phyloP scores from a whole-genome alignment of 2,113 vertebrate species.

The Lophius piscatorius region DNA sequence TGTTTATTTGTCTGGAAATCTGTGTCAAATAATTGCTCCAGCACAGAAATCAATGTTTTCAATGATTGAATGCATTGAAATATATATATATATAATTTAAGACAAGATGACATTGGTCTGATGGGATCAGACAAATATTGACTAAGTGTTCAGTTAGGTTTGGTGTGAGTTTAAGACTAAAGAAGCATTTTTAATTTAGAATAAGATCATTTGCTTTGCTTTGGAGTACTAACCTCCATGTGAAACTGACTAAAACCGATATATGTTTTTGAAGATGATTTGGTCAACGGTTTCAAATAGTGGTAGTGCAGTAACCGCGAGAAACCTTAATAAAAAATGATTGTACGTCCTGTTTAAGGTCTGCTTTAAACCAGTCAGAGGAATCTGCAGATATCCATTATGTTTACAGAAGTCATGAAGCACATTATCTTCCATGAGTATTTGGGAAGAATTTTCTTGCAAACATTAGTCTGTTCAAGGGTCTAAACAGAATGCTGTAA shows the following conservation, averaged over 20 bases:
- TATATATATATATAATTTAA: constrained; percentile 1
- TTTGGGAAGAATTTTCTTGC: constrained; percentile 17
- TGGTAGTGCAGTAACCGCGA: constrained; percentile 17
- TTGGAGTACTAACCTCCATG: constrained; percentile 5
- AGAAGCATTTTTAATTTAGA: background rate
- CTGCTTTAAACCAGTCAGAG: constrained; percentile 17
- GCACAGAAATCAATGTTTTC: background rate
- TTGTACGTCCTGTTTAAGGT: constrained; percentile 7
- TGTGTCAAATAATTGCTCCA: background rate
- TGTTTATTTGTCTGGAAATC: background rate
- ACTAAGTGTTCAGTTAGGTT: background rate
- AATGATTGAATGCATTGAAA: background rate
- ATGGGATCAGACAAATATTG: constrained; percentile 4
- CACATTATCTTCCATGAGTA: background rate
- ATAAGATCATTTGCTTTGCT: background rate
- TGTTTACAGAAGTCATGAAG: constrained; percentile 46
- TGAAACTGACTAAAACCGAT: constrained; percentile 6
- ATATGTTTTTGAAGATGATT: constrained; percentile 8
- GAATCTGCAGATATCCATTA: constrained; percentile 6
- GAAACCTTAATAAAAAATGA: constrained; percentile 37
- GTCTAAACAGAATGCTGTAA: constrained; percentile 46
- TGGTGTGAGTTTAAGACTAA: background rate
- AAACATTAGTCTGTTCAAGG: constrained; percentile 55
- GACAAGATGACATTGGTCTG: background rate
- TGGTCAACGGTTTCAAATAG: constrained; percentile 13